phyloP scores from a whole-genome alignment of 2,113 vertebrate species.

The Apus apus region DNA sequence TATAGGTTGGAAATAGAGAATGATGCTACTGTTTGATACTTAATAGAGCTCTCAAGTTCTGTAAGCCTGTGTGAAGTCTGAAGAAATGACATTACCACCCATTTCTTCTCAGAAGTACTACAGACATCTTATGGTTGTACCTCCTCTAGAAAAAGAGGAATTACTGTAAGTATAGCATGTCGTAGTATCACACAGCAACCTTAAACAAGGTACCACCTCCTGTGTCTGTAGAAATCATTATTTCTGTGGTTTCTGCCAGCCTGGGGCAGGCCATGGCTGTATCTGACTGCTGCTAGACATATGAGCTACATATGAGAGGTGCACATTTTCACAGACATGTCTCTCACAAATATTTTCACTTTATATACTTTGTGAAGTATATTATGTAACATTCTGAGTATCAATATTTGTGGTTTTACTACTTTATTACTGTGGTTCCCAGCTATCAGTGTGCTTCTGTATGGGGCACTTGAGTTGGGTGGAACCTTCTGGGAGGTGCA shows the following conservation, averaged over 20 bases:
- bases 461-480: neutral
- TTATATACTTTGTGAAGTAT: neutral
- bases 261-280: neutral
- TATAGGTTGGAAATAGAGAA: neutral
- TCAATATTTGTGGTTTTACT: neutral
- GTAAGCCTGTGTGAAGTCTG: neutral
- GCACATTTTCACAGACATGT: neutral
- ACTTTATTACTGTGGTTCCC: neutral
- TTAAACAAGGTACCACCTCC: neutral
- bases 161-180: neutral
- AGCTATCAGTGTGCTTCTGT: accelerated
- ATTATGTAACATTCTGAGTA: neutral
- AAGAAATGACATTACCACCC: neutral
- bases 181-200: neutral
- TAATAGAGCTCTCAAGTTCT: neutral
- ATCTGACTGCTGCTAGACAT: neutral
- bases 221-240: neutral
- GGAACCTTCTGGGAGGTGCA: neutral
- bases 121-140: neutral
- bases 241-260: neutral
- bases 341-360: neutral
- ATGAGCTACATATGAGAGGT: neutral
- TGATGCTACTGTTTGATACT: neutral
- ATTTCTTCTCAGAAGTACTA: neutral
- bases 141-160: neutral